These are phyloP conservation scores for Paramisgurnus dabryanus DNA, from an alignment of 2,113 vertebrate genomes.

Conservation along the genomic window DNA sequence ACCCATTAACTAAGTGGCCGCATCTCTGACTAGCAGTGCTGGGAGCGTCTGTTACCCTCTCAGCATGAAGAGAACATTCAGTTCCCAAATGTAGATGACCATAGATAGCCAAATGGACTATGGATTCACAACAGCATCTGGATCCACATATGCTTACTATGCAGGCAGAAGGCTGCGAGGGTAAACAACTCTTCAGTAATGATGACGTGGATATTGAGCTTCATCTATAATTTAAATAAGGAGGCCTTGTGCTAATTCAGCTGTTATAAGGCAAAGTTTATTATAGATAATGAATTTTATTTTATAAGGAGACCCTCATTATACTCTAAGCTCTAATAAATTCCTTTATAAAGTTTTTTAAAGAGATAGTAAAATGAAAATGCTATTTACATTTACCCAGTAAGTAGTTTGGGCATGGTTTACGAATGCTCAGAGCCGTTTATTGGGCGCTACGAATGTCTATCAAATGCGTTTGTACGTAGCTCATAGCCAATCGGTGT, in stretches of 20 bases:
- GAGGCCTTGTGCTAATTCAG: neutral
- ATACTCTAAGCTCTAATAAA: neutral
- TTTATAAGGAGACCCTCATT: too few relatives aligned
- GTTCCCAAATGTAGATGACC: conserved; percentile 27
- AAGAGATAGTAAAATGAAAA: neutral
- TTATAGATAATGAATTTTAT: neutral
- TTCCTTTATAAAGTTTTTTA: neutral
- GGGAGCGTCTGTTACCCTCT: conserved; percentile 19
- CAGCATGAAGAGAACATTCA: conserved; percentile 35
- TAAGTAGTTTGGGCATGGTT: neutral
- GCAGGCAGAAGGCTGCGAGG: conserved; percentile 2
- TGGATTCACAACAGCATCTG: conserved; percentile 28
- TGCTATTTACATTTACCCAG: too few relatives aligned
- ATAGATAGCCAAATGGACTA: conserved; percentile 13
- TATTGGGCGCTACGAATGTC: too few relatives aligned
- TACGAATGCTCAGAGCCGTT: too few relatives aligned
- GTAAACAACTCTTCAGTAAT: neutral
- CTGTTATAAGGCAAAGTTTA: neutral
- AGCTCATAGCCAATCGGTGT: too few relatives aligned
- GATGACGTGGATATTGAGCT: conserved; percentile 4
- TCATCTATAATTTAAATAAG: conserved; percentile 10
- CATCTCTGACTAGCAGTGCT: conserved; percentile 10
- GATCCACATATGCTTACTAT: conserved; percentile 2
- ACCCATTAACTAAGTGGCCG: neutral
- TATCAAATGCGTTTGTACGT: too few relatives aligned